These are phyloP conservation scores for Leptinotarsa texana DNA, from an alignment of 1,140 invertebrate genomes.

Conservation along the genomic window DNA sequence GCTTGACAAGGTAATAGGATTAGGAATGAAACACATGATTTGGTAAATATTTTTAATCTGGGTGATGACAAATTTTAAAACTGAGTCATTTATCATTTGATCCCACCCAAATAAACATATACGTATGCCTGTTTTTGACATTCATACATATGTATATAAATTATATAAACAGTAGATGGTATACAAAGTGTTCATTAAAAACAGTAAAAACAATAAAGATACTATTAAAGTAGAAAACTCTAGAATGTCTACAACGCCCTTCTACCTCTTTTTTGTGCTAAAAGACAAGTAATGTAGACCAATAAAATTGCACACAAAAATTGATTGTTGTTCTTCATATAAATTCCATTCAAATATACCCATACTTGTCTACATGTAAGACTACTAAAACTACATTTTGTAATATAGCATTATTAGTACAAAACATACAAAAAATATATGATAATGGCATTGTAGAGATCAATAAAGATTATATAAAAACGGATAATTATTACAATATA, in stretches of 20 bases:
- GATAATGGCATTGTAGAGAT: slow-evolving; percentile 51
- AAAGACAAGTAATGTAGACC: neutral
- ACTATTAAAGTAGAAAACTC: slow-evolving; percentile 22
- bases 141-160: slow-evolving; percentile 35
- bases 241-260: slow-evolving; percentile 35
- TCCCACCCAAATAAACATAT: slow-evolving; percentile 8
- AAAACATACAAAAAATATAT: slow-evolving; percentile 47
- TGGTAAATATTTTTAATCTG: slow-evolving; percentile 10
- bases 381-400: slow-evolving; percentile 21
- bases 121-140: slow-evolving; percentile 7
- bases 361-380: slow-evolving; percentile 33
- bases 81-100: neutral
- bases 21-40: neutral
- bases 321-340: slow-evolving; percentile 13
- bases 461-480: slow-evolving; percentile 37
- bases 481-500: slow-evolving; percentile 27
- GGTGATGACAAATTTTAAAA: slow-evolving; percentile 2
- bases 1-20: neutral
- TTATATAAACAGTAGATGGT: slow-evolving; percentile 45
- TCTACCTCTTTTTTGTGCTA: slow-evolving; percentile 23
- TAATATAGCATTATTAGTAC: slow-evolving; percentile 38
- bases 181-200: slow-evolving; percentile 45
- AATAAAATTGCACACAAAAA: slow-evolving; percentile 22
- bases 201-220: slow-evolving; percentile 30
- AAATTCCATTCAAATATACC: slow-evolving; percentile 4